Evolutionary conservation across 92 coral and sea anemone species (phyloP), one percentile per base, ranked within the genome.

Genomic region (Plumapathes pennacea): DNA sequence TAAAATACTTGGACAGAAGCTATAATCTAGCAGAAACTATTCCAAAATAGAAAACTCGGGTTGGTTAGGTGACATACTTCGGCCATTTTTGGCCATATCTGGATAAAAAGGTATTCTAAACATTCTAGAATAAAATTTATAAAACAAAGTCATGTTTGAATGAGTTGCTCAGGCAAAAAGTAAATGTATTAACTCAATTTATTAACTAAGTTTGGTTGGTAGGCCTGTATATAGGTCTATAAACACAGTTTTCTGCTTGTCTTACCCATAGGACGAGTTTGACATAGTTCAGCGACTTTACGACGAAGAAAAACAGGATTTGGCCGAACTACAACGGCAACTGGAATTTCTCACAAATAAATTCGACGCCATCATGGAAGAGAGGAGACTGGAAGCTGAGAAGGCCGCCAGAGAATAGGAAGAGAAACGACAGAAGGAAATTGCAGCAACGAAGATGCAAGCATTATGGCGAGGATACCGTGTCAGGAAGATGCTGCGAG

Each of bases 361-460:
- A 33, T 92, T 88, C 67, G 58, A 76, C 29, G 96, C 77, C 37
- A 92, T 92, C 38, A 58, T 92, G 46, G 96, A 92, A 62, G 87
- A 89, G 63, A 64, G 88, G 27, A 63, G 90, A 20, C 75, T 80
- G 40, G 70, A 76, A 2, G 83, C 38, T 27, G 98, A 88, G 50
- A 96, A 78, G 3, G 88, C 73, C 11, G 87, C 62, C 41, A 44
- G 68, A 26, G 57, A 62, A 42, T 54, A 42, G 31, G 70, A 72
- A 43, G 87, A 84, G 42, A 57, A 83, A 6, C 65, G 48, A 26
- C 25, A 25, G 12, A 31, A 57, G n/a, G 78, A 51, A 23, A 29
- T 49, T 3, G 98, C 96, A 0, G 84, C 78, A 13, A 50, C 74
- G 6, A 32, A 24, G 12, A 83, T 92, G 22, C 96, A 88, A 64